phyloP scores from a whole-genome alignment of 2,888 invertebrate species.

The Sclerodermus sp. region DNA sequence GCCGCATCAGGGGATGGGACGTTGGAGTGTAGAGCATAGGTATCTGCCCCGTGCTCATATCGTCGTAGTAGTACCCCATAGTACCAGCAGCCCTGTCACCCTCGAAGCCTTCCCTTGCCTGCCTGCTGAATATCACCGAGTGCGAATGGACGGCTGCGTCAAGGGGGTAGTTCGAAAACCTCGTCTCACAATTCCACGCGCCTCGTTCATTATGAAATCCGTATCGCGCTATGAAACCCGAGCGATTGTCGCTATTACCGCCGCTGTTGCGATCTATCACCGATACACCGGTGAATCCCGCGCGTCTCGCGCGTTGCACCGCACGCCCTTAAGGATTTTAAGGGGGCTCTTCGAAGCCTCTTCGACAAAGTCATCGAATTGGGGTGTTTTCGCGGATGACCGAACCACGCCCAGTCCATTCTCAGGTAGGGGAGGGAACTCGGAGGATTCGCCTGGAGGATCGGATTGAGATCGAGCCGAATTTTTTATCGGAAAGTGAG shows the following conservation, averaged over 20 bases:
- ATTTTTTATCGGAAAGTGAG: slow-evolving; percentile 49
- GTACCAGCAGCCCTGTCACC: slow-evolving; percentile 20
- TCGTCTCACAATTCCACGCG: slow-evolving; percentile 27
- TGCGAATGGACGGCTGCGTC: slow-evolving; percentile 46
- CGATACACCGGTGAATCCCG: no score
- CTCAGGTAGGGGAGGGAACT: slow-evolving; percentile 2
- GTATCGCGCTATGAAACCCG: no score
- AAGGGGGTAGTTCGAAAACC: slow-evolving; percentile 46
- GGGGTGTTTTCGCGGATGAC: slow-evolving; percentile 5
- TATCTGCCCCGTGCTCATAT: slow-evolving; percentile 38
- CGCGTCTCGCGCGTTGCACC: no score
- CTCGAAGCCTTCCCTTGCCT: slow-evolving; percentile 17
- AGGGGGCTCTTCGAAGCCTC: no score
- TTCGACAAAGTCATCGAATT: no score
- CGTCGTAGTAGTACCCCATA: slow-evolving; percentile 37
- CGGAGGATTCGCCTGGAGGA: slow-evolving; percentile 15
- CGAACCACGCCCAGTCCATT: slow-evolving; percentile 1
- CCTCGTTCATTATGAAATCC: slow-evolving; percentile 24
- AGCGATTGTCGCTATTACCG: no score
- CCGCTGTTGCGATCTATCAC: no score
- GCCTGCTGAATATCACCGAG: slow-evolving; percentile 45
- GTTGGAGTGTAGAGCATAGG: slow-evolving; percentile 43
- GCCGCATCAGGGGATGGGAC: slow-evolving; percentile 52
- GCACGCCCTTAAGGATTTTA: no score
- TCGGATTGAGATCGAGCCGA: slow-evolving; percentile 54